Base-by-base conservation (phyloP, 2,113 vertebrate genomes). In the Lophura nycthemera region DNA sequence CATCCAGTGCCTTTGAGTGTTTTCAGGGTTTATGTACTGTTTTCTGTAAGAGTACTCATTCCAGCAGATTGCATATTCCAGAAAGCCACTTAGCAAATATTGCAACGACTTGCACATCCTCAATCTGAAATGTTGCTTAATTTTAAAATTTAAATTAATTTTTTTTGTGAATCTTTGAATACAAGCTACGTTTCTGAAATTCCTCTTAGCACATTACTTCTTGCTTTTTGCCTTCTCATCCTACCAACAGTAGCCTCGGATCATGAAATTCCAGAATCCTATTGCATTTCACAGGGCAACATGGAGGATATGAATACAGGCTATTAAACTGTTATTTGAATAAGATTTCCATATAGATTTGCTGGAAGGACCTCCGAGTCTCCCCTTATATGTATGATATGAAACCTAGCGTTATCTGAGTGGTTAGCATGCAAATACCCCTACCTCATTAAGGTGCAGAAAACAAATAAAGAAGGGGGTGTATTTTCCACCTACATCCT, bases 391-490 rank as follows among this genome's bases (percentile, higher is more conserved):
- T 45, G 20, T 25, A 38, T 11, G 21, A 57, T 69, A 11, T 24
- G 82, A 17, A 56, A 56, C 42, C 11, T 60, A 48, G 34, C 48
- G 16, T 34, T 69, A 54, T 34, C 34, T 42, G 47, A n/a, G 20
- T 40, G 40, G 4, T 38, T 45, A 29, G 12, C 42, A 8, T 8
- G 22, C 74, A 2, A 27, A 15, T 24, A 45, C 34, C 5, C 8
- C 7, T 15, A 71, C 8, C 4, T 13, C 32, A 2, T 0, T 1
- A 67, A 71, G 15, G 56, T 47, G 1, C 2, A 3, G 70, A 47
- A n/a, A 43, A 45, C 19, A 10, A 56, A 17, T 10, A 24, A 56
- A 56, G 29, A 14, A 29, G 27, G 27, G 52, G 8, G 20, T 15
- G 27, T 56, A 56, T 56, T 54, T 67, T 13, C 48, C 40, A n/a